Evolutionary conservation across 2,888 invertebrate species (phyloP).

Genomic region (Choreutis nemorana): DNA sequence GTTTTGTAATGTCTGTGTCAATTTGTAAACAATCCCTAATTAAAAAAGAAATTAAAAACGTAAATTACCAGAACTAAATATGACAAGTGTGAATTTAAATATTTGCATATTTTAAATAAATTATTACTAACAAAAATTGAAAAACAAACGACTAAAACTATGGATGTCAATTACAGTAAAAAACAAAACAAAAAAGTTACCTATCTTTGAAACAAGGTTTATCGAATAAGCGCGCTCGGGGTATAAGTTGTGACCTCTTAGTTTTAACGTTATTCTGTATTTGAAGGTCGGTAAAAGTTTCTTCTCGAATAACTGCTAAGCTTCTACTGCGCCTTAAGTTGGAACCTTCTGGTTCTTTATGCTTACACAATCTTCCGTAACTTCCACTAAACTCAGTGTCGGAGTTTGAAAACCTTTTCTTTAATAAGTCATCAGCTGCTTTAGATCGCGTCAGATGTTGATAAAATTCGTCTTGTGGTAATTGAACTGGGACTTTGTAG

Average conservation of each 20-base stretch:
- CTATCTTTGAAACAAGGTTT: slow-evolving; percentile 78
- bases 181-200: slow-evolving; percentile 36
- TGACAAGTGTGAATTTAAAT: too few relatives aligned
- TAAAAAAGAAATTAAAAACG: too few relatives aligned
- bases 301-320: slow-evolving; percentile 80
- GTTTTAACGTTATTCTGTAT: slow-evolving; percentile 69
- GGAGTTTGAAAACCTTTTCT: slow-evolving; percentile 52
- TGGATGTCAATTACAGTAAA: too few relatives aligned
- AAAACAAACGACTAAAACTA: too few relatives aligned
- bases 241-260: slow-evolving; percentile 79
- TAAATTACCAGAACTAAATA: too few relatives aligned
- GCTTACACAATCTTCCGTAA: slow-evolving; percentile 57
- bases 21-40: neutral
- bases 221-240: slow-evolving; percentile 80
- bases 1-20: neutral
- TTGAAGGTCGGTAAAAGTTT: slow-evolving; percentile 75
- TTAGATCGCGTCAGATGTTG: slow-evolving; percentile 54
- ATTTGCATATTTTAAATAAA: too few relatives aligned
- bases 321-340: slow-evolving; percentile 74
- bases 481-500: slow-evolving; percentile 50
- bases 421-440: slow-evolving; percentile 51
- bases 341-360: slow-evolving; percentile 55
- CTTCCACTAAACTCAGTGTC: slow-evolving; percentile 56
- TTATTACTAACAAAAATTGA: too few relatives aligned
- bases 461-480: slow-evolving; percentile 60